phyloP scores from a whole-genome alignment of 2,113 vertebrate genomes.

The Chunga burmeisteri region DNA sequence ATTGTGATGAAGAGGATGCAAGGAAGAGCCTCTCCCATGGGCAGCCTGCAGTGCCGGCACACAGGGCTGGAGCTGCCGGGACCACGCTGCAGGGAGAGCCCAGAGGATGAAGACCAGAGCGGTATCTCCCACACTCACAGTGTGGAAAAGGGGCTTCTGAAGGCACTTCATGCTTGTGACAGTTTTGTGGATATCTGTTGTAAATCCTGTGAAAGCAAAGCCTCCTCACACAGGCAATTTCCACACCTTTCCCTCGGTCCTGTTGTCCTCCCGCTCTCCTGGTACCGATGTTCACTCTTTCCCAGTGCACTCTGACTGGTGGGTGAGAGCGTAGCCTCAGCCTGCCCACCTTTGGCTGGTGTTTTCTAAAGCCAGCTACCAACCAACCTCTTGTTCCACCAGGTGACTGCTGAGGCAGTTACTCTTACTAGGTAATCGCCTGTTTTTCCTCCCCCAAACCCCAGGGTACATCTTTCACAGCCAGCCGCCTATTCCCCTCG shows the following conservation, averaged over 20 bases:
- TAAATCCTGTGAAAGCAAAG: not conserved
- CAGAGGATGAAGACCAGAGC: fast-evolving
- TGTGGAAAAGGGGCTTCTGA: not conserved
- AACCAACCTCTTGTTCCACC: not conserved
- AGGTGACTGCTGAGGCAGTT: not conserved
- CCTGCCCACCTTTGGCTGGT: not conserved
- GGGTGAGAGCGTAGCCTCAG: not conserved
- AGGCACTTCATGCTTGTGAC: fast-evolving
- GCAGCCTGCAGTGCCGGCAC: not conserved
- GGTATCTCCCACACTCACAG: fast-evolving
- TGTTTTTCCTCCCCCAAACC: not conserved
- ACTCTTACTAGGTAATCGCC: not conserved
- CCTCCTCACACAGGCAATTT: fast-evolving
- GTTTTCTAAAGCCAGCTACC: not conserved
- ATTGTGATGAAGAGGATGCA: fast-evolving
- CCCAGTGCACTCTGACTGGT: fast-evolving
- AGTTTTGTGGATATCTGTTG: not conserved
- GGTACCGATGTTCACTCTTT: fast-evolving
- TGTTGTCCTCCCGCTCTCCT: not conserved
- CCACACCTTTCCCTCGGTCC: not conserved
- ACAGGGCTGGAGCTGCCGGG: not conserved
- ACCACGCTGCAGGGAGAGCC: not conserved
- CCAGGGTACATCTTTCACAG: too few species aligned
- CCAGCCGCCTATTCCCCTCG: not conserved
- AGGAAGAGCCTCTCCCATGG: not conserved